These are phyloP conservation scores for Cinara cedri DNA, from an alignment of 2,888 invertebrate species.

Conservation along the genomic window DNA sequence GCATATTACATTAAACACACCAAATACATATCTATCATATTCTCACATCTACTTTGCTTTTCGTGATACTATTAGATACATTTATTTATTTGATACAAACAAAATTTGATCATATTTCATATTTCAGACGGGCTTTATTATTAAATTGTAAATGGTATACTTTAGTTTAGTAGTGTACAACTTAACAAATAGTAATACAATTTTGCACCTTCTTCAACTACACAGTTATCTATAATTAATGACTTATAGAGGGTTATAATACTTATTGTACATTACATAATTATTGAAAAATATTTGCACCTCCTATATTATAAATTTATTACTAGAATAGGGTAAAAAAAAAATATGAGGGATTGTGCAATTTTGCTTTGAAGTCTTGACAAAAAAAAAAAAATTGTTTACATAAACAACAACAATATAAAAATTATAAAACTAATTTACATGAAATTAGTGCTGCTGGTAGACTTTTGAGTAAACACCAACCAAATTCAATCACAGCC, in stretches of 20 bases:
- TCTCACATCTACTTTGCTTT: not conserved
- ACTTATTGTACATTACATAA: not conserved
- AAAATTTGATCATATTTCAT: not conserved
- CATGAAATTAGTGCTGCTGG: constrained; percentile 12
- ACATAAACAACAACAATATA: not conserved
- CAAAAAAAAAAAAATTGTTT: not conserved
- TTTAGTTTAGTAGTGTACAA: not conserved
- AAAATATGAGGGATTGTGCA: not conserved
- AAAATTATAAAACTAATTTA: constrained; percentile 8
- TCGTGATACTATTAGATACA: not conserved
- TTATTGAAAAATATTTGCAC: not conserved
- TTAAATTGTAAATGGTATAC: not conserved
- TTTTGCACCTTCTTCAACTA: not conserved
- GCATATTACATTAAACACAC: not conserved
- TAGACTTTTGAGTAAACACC: constrained; percentile 10
- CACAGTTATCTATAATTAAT: constrained; percentile 26
- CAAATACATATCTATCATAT: too few relatives aligned
- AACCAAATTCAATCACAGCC: constrained; percentile 53
- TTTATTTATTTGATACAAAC: not conserved
- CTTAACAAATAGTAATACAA: not conserved
- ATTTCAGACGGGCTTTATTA: not conserved
- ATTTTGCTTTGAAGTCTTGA: not conserved
- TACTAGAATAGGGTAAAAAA: not conserved
- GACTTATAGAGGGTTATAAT: not conserved
- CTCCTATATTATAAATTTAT: not conserved